These are phyloP conservation scores for Himalopsyche japonica DNA, from an alignment of 2,888 invertebrate genomes.

Conservation along the genomic window DNA sequence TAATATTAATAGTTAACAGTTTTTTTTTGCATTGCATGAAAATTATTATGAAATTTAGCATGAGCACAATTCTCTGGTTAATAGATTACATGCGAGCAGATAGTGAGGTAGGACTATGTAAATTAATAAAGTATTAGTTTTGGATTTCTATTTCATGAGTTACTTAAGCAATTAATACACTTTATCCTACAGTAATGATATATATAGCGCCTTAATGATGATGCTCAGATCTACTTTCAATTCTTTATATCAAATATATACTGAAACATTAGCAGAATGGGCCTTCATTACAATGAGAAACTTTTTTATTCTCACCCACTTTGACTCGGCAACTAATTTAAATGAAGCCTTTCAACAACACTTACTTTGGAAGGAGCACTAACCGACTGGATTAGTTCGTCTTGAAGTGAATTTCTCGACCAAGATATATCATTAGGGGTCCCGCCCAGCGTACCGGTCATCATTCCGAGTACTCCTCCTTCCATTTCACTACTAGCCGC, in stretches of 20 bases:
- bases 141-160: too few species aligned
- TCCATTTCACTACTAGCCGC: slow-evolving; percentile 59
- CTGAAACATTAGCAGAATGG: not conserved
- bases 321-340: not conserved
- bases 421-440: slow-evolving; percentile 59
- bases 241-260: not conserved
- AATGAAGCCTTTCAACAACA: slow-evolving; percentile 16
- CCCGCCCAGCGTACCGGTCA: slow-evolving; percentile 41
- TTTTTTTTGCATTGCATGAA: too few species aligned
- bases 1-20: too few species aligned
- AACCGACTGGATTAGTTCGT: slow-evolving; percentile 69
- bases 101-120: not conserved
- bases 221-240: too few species aligned
- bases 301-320: not conserved
- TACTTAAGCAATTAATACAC: too few species aligned
- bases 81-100: not conserved
- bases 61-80: too few species aligned
- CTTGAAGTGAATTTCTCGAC: slow-evolving; percentile 69
- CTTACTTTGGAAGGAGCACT: slow-evolving; percentile 46
- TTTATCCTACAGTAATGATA: too few species aligned
- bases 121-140: too few species aligned
- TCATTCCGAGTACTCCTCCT: slow-evolving; percentile 49
- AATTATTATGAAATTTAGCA: too few species aligned
- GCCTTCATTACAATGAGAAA: not conserved
- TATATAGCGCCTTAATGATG: too few species aligned